Conservation (phyloP, 2,888 invertebrate species). For the Gasteruption jaculator region DNA sequence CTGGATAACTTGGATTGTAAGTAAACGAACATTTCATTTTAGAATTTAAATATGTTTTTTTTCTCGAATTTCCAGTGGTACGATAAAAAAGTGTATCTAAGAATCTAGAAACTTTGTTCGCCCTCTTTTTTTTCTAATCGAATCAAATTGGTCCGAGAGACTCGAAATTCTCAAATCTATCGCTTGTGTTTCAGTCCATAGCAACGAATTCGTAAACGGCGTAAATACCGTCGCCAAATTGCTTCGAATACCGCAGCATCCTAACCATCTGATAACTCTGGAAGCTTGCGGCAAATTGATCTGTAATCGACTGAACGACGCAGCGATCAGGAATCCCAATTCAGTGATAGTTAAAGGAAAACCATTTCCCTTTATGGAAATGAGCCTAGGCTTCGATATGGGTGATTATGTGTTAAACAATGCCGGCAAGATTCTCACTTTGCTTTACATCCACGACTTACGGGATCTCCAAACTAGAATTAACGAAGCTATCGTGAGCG, state of each 20-base stretch:
- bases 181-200: conserved; percentile 67
- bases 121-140: too few species aligned
- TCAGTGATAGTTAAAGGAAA: conserved; percentile 59
- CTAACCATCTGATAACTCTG: conserved; percentile 72
- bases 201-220: conserved; percentile 78
- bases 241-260: conserved; percentile 76
- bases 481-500: conserved; percentile 89
- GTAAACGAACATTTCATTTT: conserved; percentile 42
- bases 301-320: conserved; percentile 57
- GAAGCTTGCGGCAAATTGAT: conserved; percentile 66
- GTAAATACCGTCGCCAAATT: conserved; percentile 74
- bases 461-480: conserved; percentile 86
- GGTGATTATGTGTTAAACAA: conserved; percentile 64
- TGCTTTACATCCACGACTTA: conserved; percentile 80
- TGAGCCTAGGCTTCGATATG: conserved; percentile 64
- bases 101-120: too few species aligned
- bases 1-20: conserved; percentile 83
- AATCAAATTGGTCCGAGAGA: too few species aligned
- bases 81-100: not conserved
- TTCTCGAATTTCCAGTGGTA: conserved; percentile 6
- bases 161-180: too few species aligned
- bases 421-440: conserved; percentile 72
- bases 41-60: conserved; percentile 4
- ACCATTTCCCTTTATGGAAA: conserved; percentile 66
- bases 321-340: conserved; percentile 57